phyloP scores from a whole-genome alignment of 1,140 invertebrate genomes.

The Dendrolimus kikuchii region DNA sequence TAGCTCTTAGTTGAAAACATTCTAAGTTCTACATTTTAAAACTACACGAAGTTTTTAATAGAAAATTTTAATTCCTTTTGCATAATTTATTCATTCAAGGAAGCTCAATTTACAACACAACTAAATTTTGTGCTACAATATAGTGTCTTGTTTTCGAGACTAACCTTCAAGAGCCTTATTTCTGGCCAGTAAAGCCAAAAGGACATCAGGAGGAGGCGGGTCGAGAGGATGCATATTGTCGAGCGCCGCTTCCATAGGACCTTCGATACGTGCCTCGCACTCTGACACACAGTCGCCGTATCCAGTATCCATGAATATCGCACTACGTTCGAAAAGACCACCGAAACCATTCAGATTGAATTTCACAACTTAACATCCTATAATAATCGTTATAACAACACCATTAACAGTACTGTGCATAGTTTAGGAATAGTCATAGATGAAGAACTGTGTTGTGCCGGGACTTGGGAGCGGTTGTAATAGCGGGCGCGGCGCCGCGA shows the following conservation, averaged over 20 bases:
- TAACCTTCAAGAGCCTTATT: conserved; percentile 92
- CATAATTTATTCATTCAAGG: no score
- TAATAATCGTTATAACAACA: conserved; percentile 11
- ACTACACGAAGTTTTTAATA: no score
- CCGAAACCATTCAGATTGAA: conserved; percentile 28
- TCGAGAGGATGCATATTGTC: conserved; percentile 66
- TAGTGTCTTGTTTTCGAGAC: conserved; percentile 2
- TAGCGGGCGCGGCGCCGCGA: conserved; percentile 31
- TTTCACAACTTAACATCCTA: conserved; percentile 20
- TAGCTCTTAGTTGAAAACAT: no score
- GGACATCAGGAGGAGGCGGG: conserved; percentile 80
- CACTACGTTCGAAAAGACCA: conserved; percentile 36
- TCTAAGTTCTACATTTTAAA: no score
- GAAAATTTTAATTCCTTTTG: no score
- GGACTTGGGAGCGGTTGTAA: conserved; percentile 19
- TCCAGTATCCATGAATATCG: conserved; percentile 29
- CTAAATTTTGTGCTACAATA: background rate
- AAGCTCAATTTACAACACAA: no score
- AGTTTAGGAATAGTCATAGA: conserved; percentile 4
- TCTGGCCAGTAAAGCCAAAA: conserved; percentile 85
- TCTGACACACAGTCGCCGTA: conserved; percentile 51
- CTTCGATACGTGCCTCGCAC: conserved; percentile 33
- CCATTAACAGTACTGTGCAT: conserved; percentile 21
- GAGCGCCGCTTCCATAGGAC: conserved; percentile 42
- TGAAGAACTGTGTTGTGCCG: conserved; percentile 15